Evolutionary conservation across 2,888 invertebrate species (phyloP), one percentile per base, ranked within the genome.

Genomic region (Antitype chi): DNA sequence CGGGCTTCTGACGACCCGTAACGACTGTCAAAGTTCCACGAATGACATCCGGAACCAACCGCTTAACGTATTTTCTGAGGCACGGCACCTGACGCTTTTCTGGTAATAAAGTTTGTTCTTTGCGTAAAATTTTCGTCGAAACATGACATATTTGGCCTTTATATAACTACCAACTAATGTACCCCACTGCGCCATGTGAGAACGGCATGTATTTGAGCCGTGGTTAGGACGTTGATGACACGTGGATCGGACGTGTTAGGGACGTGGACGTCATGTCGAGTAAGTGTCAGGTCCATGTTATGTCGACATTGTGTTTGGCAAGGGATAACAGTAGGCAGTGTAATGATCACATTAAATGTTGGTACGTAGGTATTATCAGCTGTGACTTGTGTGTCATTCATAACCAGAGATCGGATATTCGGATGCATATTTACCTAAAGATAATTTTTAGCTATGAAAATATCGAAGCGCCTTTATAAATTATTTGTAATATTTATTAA

Each of bases 211-310:
- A 59, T 80, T 78, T 17, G 43, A 73, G 4, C 13, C 49, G 63
- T 80, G 43, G 43, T 43, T 23, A 23, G 68, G 13, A 55, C 73
- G 28, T 57, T 13, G 5, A 23, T 5, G 25, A 47, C 57, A 74
- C 64, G 81, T 81, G 57, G 25, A 17, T 7, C 28, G n/a, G 57
- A 9, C 78, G 20, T 81, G 57, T 9, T 47, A 38, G 11, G 2
- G 60, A 74, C 25, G 32, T 53, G 6, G 55, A 64, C 23, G 47
- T 53, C 64, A 66, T 66, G 81, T 60, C 15, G 28, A 55, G 81
- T 38, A n/a, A 47, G n/a, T 53, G 81, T 66, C 74, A 38, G 7
- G 2, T 53, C 20, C 66, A 52, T 55, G 32, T 53, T 38, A 38
- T 23, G 28, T 43, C 11, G 20, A 49, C n/a, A 43, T 53, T 79